Base-by-base conservation (phyloP, 2,888 invertebrate genomes). In the Desoria tigrina region DNA sequence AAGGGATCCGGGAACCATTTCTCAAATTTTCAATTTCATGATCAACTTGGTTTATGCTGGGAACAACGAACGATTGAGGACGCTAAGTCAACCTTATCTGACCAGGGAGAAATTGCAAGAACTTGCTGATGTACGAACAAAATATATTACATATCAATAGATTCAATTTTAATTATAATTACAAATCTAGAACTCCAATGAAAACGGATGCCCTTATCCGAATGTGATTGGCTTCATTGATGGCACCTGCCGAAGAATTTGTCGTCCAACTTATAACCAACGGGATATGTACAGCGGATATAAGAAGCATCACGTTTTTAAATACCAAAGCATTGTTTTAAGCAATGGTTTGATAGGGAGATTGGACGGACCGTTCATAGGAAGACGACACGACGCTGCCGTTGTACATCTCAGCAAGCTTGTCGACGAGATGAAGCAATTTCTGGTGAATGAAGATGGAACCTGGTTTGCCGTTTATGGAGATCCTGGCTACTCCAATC, bases 281-380 rank as follows among this genome's bases (percentile, higher is more conserved):
- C 26, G 50, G n/a, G 24, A 42, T 11, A 1, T 21, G 1, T 66
- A 63, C 23, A 66, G 66, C 26, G 66, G 66, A 0, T 66, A 66
- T 49, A 63, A 66, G 37, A 63, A 63, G 32, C 11, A 32, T 2
- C 66, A 66, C 32, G 49, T 59, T 3, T 6, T 64, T 2, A 66
- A 66, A 18, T 66, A 66, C 28, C 63, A 66, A 58, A 63, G 63
- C 39, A 39, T 66, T 6, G 55, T 63, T 1, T 63, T 55, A 11
- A 57, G 63, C 3, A 66, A 66, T 37, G 66, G 66, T n/a, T 11
- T 66, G 6, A 66, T 66, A 37, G 66, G 66, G 14, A 6, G 63
- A 7, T 26, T 66, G n/a, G 62, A 66, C 27, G 63, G 66, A 24
- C 66, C 66, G 21, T 63, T 54, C 21, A 54, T 23, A 2, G 63